Conservation (phyloP, 2,888 invertebrate genomes). For the Drosophila tanythrix region DNA sequence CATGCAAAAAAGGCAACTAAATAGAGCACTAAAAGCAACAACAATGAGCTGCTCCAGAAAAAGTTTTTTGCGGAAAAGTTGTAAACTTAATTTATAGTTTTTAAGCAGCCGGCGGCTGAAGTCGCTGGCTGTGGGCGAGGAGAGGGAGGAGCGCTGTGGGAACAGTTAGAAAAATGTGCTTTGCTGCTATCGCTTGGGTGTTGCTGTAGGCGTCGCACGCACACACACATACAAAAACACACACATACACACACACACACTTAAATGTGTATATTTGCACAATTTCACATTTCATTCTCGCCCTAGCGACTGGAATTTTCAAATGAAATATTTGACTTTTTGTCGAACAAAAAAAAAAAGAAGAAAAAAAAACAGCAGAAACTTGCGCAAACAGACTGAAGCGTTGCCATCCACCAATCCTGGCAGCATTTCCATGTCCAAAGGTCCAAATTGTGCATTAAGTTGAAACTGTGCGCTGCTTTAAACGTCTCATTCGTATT, state of each 20-base stretch:
- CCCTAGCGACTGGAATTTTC: conserved; percentile 74
- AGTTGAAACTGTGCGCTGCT: conserved; percentile 40
- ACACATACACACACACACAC: not conserved
- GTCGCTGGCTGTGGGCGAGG: conserved; percentile 19
- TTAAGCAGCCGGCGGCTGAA: conserved; percentile 71
- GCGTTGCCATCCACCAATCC: conserved; percentile 33
- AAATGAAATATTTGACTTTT: conserved; percentile 80
- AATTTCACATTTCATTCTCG: conserved; percentile 79
- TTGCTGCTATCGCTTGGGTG: conserved; percentile 63
- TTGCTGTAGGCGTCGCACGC: conserved; percentile 41
- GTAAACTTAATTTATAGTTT: conserved; percentile 79
- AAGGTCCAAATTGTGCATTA: conserved; percentile 46
- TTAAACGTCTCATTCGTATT: conserved; percentile 33
- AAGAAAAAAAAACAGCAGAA: conserved; percentile 54
- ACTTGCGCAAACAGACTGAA: conserved; percentile 72
- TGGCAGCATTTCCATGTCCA: not conserved
- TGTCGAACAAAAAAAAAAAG: conserved; percentile 61
- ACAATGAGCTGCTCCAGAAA: conserved; percentile 18
- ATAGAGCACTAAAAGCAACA: conserved; percentile 16
- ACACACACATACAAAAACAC: not conserved
- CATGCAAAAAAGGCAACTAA: conserved; percentile 24
- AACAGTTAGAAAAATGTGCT: conserved; percentile 69
- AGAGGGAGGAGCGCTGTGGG: not conserved
- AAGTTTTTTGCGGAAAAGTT: conserved; percentile 73
- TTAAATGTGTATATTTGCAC: conserved; percentile 48